Evolutionary conservation across 1,140 invertebrate genomes (phyloP).

Genomic region (Drosophila teissieri): DNA sequence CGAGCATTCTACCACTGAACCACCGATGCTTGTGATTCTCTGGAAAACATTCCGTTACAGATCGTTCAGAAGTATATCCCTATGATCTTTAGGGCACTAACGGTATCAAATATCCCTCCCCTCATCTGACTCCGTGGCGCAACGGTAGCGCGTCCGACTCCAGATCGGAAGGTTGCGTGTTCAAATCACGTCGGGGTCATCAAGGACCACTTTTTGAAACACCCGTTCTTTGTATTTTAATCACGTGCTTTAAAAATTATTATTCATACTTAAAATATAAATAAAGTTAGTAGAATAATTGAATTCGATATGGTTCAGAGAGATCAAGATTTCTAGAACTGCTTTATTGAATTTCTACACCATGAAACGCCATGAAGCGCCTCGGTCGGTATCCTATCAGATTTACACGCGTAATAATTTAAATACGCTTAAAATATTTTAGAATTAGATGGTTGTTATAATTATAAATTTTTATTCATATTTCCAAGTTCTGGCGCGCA

Average conservation of each 20-base stretch:
- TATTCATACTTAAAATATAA: not conserved
- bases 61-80: no score
- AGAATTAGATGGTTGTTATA: no score
- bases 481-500: not conserved
- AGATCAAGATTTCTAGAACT: no score
- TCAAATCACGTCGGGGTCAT: constrained; percentile 98
- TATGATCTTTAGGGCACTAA: not conserved
- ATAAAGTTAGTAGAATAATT: no score
- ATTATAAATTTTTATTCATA: not conserved
- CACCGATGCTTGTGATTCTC: constrained; percentile 85
- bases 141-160: constrained; percentile 99
- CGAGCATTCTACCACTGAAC: constrained; percentile 90
- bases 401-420: no score
- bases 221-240: not conserved
- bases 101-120: constrained; percentile 7
- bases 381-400: no score
- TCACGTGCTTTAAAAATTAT: not conserved
- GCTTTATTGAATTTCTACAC: not conserved
- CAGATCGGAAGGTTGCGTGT: constrained; percentile 99
- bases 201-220: not conserved
- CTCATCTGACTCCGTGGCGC: constrained; percentile 84
- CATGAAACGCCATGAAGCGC: not conserved
- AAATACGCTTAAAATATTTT: no score
- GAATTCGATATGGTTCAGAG: no score
- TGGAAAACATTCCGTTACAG: not conserved